phyloP scores from a whole-genome alignment of 2,113 vertebrate species.

The Clarias gariepinus region DNA sequence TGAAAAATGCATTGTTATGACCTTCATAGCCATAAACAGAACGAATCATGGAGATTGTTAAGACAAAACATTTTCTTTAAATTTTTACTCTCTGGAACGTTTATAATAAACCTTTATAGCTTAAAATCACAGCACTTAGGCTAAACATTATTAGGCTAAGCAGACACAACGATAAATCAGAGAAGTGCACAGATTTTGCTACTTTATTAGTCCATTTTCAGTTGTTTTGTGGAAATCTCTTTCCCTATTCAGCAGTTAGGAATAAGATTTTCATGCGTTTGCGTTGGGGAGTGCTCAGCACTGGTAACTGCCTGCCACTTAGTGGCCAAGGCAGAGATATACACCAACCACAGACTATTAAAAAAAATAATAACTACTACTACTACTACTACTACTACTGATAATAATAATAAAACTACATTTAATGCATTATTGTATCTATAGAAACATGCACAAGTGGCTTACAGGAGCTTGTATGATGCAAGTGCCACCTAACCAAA shows the following conservation, averaged over 20 bases:
- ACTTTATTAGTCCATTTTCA: background rate
- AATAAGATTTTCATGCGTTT: background rate
- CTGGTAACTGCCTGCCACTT: constrained; percentile 40
- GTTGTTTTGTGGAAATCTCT: background rate
- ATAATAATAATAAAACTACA: too few relatives aligned
- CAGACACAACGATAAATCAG: background rate
- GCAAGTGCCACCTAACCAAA: too few relatives aligned
- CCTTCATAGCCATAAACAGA: too few relatives aligned
- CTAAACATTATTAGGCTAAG: background rate
- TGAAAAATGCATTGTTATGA: background rate
- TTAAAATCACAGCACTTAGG: too few relatives aligned
- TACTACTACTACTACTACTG: too few relatives aligned
- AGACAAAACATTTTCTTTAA: background rate
- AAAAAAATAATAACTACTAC: background rate
- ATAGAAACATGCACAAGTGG: too few relatives aligned
- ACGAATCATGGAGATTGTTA: background rate
- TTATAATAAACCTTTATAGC: background rate
- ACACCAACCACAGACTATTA: background rate
- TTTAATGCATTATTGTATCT: too few relatives aligned
- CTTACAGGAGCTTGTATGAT: too few relatives aligned
- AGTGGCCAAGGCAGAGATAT: constrained; percentile 19
- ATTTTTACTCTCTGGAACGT: background rate
- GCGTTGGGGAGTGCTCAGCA: background rate
- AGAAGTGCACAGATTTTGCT: background rate
- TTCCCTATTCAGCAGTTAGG: background rate